phyloP scores from a whole-genome alignment of 2,113 vertebrate genomes.

The Erinaceus europaeus region DNA sequence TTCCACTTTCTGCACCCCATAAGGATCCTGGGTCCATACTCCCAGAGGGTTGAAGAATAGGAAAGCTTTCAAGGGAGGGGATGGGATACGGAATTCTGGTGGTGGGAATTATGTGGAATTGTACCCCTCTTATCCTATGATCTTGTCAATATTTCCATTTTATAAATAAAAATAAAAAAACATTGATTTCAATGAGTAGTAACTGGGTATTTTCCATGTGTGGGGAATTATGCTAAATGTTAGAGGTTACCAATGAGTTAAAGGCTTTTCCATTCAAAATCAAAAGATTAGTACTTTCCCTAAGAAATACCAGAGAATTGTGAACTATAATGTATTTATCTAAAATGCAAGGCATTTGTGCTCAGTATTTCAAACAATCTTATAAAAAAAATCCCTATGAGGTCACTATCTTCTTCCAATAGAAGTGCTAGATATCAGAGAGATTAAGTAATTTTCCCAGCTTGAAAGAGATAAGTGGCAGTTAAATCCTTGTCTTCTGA shows the following conservation, averaged over 20 bases:
- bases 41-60: too few relatives aligned
- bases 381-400: too few relatives aligned
- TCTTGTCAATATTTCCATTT: too few relatives aligned
- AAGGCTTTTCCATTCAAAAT: not conserved
- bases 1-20: too few relatives aligned
- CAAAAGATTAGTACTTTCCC: not conserved
- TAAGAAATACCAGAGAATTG: not conserved
- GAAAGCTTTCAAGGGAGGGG: too few relatives aligned
- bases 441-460: not conserved
- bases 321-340: not conserved
- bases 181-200: not conserved
- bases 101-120: too few relatives aligned
- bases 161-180: too few relatives aligned
- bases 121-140: too few relatives aligned
- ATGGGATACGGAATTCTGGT: too few relatives aligned
- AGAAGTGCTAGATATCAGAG: not conserved
- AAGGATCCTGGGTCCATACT: too few relatives aligned
- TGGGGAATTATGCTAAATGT: not conserved
- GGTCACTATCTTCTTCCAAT: not conserved
- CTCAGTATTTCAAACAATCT: not conserved
- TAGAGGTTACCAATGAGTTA: not conserved
- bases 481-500: too few relatives aligned
- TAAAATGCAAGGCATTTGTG: not conserved
- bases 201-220: not conserved
- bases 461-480: not conserved